Evolutionary conservation across 2,888 invertebrate species (phyloP).

Genomic region (Pilophorus perplexus): DNA sequence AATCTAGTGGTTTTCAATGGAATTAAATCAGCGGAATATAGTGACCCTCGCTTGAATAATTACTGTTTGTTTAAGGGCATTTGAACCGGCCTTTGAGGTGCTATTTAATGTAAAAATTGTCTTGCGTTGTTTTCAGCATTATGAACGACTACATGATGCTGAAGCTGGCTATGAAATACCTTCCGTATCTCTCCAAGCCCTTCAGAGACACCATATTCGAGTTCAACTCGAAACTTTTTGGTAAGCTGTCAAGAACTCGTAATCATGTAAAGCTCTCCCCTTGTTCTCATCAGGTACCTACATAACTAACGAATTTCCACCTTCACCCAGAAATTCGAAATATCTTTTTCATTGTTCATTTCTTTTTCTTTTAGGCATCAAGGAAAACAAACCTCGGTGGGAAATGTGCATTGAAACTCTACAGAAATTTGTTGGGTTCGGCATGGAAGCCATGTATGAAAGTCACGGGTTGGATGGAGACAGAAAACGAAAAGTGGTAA

Average conservation of each 20-base stretch:
- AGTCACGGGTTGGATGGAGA: conserved; percentile 47
- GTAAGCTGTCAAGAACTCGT: conserved; percentile 43
- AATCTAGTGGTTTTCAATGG: too few species aligned
- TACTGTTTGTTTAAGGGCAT: not conserved
- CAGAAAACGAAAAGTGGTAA: conserved; percentile 47
- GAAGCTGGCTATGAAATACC: conserved; percentile 57
- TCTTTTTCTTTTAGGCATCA: conserved; percentile 47
- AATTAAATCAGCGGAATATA: too few species aligned
- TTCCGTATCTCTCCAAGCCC: conserved; percentile 57
- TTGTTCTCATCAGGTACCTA: too few species aligned
- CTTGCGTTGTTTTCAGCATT: conserved; percentile 51
- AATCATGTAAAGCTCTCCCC: too few species aligned
- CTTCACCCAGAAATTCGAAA: too few species aligned
- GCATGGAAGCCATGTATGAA: conserved; percentile 54
- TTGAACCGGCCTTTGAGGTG: too few species aligned
- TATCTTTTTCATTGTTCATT: too few species aligned
- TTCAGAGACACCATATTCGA: conserved; percentile 48
- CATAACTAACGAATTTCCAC: too few species aligned
- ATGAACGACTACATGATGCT: conserved; percentile 61
- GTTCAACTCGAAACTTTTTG: conserved; percentile 48
- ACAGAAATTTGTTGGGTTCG: conserved; percentile 56
- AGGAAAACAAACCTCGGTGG: conserved; percentile 53
- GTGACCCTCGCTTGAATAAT: not conserved
- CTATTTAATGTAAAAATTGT: not conserved
- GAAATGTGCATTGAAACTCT: conserved; percentile 57